phyloP scores from a whole-genome alignment of 2,888 invertebrate species.

The Sinopyrophorus schimmeli region DNA sequence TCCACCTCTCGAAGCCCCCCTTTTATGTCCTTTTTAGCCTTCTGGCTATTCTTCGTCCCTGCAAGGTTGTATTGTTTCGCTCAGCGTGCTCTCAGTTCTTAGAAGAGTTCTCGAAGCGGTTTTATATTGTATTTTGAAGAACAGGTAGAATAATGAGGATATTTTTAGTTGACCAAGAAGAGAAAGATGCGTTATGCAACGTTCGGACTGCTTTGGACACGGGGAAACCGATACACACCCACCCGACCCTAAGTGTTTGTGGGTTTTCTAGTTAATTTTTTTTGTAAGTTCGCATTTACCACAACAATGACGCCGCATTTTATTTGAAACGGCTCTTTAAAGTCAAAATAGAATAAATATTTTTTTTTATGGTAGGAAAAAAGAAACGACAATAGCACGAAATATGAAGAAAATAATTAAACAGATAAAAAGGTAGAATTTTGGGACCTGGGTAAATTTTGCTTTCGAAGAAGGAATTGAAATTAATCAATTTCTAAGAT shows the following conservation, averaged over 20 bases:
- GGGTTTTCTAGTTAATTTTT: constrained; percentile 9
- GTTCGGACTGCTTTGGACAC: background rate
- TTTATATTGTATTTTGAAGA: constrained; percentile 8
- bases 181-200: constrained; percentile 14
- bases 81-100: constrained; percentile 36
- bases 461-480: no score
- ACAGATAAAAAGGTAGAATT: no score
- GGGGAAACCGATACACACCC: constrained; percentile 13
- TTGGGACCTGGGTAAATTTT: no score
- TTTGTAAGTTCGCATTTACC: no score
- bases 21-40: constrained; percentile 29
- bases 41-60: constrained; percentile 33
- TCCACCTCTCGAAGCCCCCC: constrained; percentile 24
- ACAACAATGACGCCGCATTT: no score
- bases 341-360: no score
- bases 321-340: no score
- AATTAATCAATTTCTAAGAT: no score
- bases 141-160: constrained; percentile 24
- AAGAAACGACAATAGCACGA: no score
- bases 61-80: constrained; percentile 41
- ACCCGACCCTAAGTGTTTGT: background rate
- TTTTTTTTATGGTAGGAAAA: no score
- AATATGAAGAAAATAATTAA: no score
- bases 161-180: constrained; percentile 3
- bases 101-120: constrained; percentile 23